Base-by-base conservation (phyloP, 1,140 invertebrate genomes). In the Alviniconcha marisindica region DNA sequence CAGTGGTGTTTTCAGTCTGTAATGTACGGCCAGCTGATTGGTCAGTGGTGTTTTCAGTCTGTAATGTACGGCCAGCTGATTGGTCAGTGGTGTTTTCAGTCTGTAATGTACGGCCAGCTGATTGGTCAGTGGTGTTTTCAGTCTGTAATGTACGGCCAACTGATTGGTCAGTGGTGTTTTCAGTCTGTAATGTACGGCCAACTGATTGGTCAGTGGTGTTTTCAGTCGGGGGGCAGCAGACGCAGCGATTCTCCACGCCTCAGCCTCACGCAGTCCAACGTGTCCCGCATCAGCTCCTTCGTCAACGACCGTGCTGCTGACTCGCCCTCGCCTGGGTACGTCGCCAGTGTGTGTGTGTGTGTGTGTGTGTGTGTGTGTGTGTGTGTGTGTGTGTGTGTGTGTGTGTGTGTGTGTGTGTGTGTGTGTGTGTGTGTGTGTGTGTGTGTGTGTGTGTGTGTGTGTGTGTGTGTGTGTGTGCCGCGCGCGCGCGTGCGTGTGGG, bases 181-280 rank as follows among this genome's bases (percentile, higher is more conserved):
- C n/a, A n/a, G n/a, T n/a, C n/a, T n/a, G n/a, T n/a, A n/a, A n/a
- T n/a, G n/a, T n/a, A n/a, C n/a, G n/a, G n/a, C n/a, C n/a, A n/a
- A n/a, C n/a, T n/a, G n/a, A n/a, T n/a, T n/a, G n/a, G n/a, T n/a
- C n/a, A n/a, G n/a, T n/a, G n/a, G 44, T 48, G 44, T 18, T 5
- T 48, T 5, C 36, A 87, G 84, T 85, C 84, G 15, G 84, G 81
- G 18, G 77, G 56, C n/a, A 85, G 81, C 51, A 56, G 60, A 2
- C 71, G 84, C 42, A 85, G 84, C 73, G 38, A 54, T 33, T 83
- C 81, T 21, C 84, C 84, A 0, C 77, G 69, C n/a, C 33, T 76
- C 10, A 71, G 24, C 21, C 36, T 71, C 33, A 71, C 69, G 18
- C 69, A 71, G n/a, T 31, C 78, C 38, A 80, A 80, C 56, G 40